Percentiles rank a stretch among this genome's conserved stretches.
phyloP scores from a whole-genome alignment of 2,888 invertebrate genomes.

The Rosalia funebris region DNA sequence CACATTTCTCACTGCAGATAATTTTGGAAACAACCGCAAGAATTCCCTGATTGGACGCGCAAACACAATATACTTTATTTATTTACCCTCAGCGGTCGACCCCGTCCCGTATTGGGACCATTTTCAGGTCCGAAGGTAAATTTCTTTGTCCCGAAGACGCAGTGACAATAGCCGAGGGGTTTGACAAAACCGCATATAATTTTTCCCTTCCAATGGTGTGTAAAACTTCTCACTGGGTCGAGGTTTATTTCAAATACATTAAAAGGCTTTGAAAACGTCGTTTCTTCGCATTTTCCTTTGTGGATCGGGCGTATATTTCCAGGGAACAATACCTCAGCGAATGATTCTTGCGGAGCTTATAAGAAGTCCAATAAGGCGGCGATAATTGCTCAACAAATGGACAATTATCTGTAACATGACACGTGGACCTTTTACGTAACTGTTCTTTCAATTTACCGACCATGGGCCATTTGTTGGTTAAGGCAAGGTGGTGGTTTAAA shows the following conservation, averaged over 20 bases:
- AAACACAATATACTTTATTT: slow-evolving; percentile 31
- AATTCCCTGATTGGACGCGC: slow-evolving; percentile 4
- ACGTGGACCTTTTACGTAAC: slow-evolving; percentile 31
- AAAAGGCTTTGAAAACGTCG: slow-evolving; percentile 42
- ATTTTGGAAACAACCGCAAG: slow-evolving; percentile 4
- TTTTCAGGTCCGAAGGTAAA: slow-evolving; percentile 40
- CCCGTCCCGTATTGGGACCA: slow-evolving; percentile 29
- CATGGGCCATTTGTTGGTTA: too few relatives aligned
- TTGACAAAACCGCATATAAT: slow-evolving; percentile 60
- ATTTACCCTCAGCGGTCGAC: slow-evolving; percentile 41
- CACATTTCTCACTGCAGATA: neutral
- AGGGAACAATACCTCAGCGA: slow-evolving; percentile 38
- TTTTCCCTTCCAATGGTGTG: slow-evolving; percentile 54
- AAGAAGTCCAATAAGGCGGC: slow-evolving; percentile 38
- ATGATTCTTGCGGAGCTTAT: slow-evolving; percentile 37
- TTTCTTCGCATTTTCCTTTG: slow-evolving; percentile 32
- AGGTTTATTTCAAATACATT: slow-evolving; percentile 49
- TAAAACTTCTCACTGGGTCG: slow-evolving; percentile 50
- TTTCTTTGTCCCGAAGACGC: slow-evolving; percentile 37
- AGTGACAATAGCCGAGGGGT: slow-evolving; percentile 54
- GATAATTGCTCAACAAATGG: slow-evolving; percentile 40
- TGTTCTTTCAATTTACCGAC: too few relatives aligned
- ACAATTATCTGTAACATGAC: slow-evolving; percentile 34
- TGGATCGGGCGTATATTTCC: slow-evolving; percentile 37
- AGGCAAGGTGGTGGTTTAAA: too few relatives aligned